Percentiles rank a stretch among this genome's conserved stretches.
Conservation (phyloP, 2,888 invertebrate species). For the Brachypterus glaber region DNA sequence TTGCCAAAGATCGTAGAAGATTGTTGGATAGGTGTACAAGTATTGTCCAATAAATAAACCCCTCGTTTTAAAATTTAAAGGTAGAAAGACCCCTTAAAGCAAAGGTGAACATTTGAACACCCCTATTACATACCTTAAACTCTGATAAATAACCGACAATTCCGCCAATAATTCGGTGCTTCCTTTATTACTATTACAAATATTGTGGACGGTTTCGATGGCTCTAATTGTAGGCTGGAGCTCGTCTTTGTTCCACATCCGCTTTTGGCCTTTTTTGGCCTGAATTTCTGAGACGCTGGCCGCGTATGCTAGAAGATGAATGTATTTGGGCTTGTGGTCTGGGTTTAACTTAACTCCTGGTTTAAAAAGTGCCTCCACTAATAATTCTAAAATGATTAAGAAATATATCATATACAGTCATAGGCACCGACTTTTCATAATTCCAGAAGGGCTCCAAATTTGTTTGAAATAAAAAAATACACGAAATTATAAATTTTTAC, state of each 20-base stretch:
- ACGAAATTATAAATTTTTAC: too few species aligned
- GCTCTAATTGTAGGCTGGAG: slow-evolving; percentile 84
- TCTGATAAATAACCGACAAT: slow-evolving; percentile 79
- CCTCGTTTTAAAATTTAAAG: too few species aligned
- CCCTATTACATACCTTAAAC: slow-evolving; percentile 56
- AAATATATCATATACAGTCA: too few species aligned
- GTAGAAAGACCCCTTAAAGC: too few species aligned
- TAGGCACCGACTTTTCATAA: too few species aligned
- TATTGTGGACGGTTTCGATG: slow-evolving; percentile 85
- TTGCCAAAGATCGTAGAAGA: too few species aligned
- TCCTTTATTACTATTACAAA: slow-evolving; percentile 84
- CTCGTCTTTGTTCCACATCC: slow-evolving; percentile 75
- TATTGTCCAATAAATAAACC: too few species aligned
- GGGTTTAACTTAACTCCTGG: slow-evolving; percentile 91
- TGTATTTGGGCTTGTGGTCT: slow-evolving; percentile 95
- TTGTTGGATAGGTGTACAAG: too few species aligned
- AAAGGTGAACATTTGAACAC: too few species aligned
- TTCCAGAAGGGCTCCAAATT: too few species aligned
- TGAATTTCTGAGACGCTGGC: slow-evolving; percentile 83
- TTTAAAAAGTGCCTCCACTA: slow-evolving; percentile 90
- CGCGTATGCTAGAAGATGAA: slow-evolving; percentile 88
- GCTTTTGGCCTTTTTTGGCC: slow-evolving; percentile 57
- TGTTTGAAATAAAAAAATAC: too few species aligned
- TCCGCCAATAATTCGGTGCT: slow-evolving; percentile 91
- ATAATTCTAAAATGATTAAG: slow-evolving; percentile 70